Evolutionary conservation across 1,140 invertebrate genomes (phyloP), one percentile per base, ranked within the genome.

Genomic region (Drosophila virilis): DNA sequence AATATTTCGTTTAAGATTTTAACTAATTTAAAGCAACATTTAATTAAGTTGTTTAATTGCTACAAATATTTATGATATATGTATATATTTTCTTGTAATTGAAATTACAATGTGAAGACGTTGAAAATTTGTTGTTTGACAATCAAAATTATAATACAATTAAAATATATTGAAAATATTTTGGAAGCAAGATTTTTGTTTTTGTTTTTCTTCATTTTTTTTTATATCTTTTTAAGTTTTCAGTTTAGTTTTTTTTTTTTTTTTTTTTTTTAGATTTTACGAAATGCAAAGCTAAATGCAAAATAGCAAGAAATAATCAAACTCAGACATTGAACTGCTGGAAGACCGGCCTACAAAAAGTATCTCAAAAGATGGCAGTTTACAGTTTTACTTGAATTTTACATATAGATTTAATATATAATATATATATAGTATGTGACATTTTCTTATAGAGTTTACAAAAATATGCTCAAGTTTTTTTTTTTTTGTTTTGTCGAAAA

Each of bases 51-150:
- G 37, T 10, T 3, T 17, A 51, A 70, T 70, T 66, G 45, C 43
- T 58, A 72, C n/a, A 57, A 59, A 85, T 78, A 78, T 65, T 81
- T 66, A 81, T 76, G 65, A 74, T 61, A 74, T 71, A 45, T 17
- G 1, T 64, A 68, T 50, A 17, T 66, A 40, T 73, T 57, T 45
- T 65, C 48, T 81, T 85, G 83, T 78, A 88, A 86, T 88, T 88
- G 45, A 48, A 74, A 88, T 86, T 83, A 69, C 82, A 88, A 85
- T 79, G 57, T 65, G 82, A 86, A 86, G 82, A 88, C 82, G 74
- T 77, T 88, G 83, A 82, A 69, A 80, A 88, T 84, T 82, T 66
- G 22, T 70, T 77, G 62, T 73, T 73, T 51, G 48, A 68, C 65
- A 73, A 73, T 22, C 46, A 61, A 60, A 59, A 54, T 48, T 37